Conservation (phyloP, 2,888 invertebrate genomes). For the Congeria kusceri region DNA sequence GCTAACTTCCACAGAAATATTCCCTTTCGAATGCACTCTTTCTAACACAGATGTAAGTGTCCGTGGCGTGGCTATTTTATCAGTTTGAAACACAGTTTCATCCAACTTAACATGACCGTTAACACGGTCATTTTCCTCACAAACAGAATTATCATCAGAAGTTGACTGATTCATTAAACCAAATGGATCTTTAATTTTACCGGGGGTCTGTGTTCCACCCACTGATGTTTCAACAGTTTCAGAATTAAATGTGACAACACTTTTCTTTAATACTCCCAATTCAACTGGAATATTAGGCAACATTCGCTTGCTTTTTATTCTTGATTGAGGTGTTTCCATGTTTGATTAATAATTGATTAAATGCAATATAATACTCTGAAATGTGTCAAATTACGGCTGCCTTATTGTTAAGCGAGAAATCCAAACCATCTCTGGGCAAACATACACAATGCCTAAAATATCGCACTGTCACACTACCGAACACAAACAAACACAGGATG, state of each 20-base stretch:
- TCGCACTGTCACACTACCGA: neutral
- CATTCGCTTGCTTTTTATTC: slow-evolving; percentile 66
- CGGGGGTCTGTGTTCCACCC: slow-evolving; percentile 79
- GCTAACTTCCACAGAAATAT: slow-evolving; percentile 49
- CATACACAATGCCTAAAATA: neutral
- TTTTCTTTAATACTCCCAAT: slow-evolving; percentile 51
- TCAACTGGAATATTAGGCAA: slow-evolving; percentile 65
- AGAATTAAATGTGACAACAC: slow-evolving; percentile 76
- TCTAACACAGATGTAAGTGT: slow-evolving; percentile 11
- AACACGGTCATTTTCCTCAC: slow-evolving; percentile 22
- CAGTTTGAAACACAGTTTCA: neutral
- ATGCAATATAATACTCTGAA: slow-evolving; percentile 17
- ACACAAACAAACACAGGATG: too few species aligned
- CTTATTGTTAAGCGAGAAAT: neutral
- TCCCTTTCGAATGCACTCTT: slow-evolving; percentile 22
- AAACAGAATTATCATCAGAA: slow-evolving; percentile 43
- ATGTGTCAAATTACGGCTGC: neutral
- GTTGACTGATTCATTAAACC: slow-evolving; percentile 54
- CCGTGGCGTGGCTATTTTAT: neutral
- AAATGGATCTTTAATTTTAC: slow-evolving; percentile 71
- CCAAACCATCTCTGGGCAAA: neutral
- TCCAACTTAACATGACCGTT: slow-evolving; percentile 29
- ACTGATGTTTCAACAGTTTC: slow-evolving; percentile 82
- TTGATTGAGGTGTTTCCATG: slow-evolving; percentile 40
- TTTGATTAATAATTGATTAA: slow-evolving; percentile 20